Evolutionary conservation across 2,113 vertebrate species (phyloP).

Genomic region (Eonycteris spelaea): DNA sequence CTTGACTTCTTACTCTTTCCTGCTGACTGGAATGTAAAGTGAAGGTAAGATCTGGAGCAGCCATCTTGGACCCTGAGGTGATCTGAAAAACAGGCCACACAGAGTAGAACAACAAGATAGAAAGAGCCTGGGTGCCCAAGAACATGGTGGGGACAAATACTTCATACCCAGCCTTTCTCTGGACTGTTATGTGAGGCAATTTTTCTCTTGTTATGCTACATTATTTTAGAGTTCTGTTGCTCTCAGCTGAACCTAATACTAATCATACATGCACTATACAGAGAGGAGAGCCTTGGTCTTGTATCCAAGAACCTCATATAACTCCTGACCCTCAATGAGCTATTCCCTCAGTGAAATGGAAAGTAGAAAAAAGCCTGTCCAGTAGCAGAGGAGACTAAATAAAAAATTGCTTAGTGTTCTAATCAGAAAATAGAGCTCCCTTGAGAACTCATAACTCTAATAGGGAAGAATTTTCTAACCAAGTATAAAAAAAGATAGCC

Average conservation of each 20-base stretch:
- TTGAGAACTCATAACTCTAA: not conserved
- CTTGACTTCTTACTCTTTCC: not conserved
- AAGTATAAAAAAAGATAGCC: constrained; percentile 7
- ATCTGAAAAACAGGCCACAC: not conserved
- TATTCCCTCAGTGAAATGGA: not conserved
- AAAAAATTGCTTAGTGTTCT: not conserved
- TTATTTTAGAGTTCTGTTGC: not conserved
- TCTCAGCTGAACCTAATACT: not conserved
- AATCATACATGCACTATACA: not conserved
- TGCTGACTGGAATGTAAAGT: not conserved
- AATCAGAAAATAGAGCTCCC: not conserved
- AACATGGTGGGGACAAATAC: not conserved
- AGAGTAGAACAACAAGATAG: not conserved
- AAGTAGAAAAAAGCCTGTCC: not conserved
- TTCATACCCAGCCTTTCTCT: not conserved
- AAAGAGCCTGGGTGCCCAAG: not conserved
- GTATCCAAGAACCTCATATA: not conserved
- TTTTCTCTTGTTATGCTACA: not conserved
- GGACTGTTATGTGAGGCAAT: not conserved
- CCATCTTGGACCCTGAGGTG: not conserved
- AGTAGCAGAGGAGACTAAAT: not conserved
- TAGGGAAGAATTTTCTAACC: not conserved
- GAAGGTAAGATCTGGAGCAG: not conserved
- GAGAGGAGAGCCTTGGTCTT: not conserved
- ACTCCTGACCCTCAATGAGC: not conserved